Evolutionary conservation across 2,888 invertebrate species (phyloP), one percentile per base, ranked within the genome.

Genomic region (Cynaeus angustus): DNA sequence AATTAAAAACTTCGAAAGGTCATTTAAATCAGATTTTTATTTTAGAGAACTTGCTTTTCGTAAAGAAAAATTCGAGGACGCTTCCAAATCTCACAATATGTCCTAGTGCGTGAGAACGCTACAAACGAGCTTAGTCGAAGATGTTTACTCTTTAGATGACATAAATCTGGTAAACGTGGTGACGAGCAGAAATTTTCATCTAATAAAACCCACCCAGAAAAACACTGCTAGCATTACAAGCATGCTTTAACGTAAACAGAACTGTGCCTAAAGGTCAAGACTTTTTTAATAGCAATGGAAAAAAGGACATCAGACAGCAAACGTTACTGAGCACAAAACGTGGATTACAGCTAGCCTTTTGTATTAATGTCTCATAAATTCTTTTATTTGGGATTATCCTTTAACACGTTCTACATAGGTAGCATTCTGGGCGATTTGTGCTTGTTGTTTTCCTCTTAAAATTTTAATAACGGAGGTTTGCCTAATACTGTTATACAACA

Each of bases 371-470:
- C 56, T 56, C 41, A 46, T 45, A 59, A 59, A 59, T 59, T 59
- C 30, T 59, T 59, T 59, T 59, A 59, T 59, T 59, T 59, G 45
- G 45, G 59, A 59, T 59, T 59, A 59, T 59, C 59, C 30, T 59
- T 59, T 59, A 46, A 59, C 59, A 59, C 59, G 45, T 33, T 16
- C 59, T 46, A 14, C 46, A 45, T 43, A 56, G 56, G 56, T 13
- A 41, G 56, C 16, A 43, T 43, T 41, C 28, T 58, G 43, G 26
- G 45, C 45, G 59, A 59, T 59, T 33, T 59, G 59, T 59, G 59
- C 46, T 45, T 59, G 59, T 59, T 46, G 45, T 13, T 41, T 16
- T 30, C 46, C 45, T 43, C 37, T 59, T 59, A 59, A 45, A 59
- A 59, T 59, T 59, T 59, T 59, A 59, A 59, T 59, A 59, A 59